Evolutionary conservation across 1,140 invertebrate genomes (phyloP), one percentile per base, ranked within the genome.

Genomic region (Notospermus geniculatus): DNA sequence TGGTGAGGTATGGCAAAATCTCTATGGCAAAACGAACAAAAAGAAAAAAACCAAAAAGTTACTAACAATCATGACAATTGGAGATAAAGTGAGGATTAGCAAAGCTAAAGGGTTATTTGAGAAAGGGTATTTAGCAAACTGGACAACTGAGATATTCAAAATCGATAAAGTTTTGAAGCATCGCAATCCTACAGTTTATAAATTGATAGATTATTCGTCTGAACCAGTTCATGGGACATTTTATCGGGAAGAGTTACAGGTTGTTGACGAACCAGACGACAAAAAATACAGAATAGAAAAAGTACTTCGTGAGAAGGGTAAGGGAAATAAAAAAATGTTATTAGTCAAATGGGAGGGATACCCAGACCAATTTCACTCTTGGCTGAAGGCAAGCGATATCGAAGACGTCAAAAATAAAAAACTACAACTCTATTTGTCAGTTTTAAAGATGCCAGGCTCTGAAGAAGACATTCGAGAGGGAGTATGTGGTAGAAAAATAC

Each of bases 161-260:
- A 27, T 50, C n/a, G 25, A 5, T 19, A n/a, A n/a, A 7, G n/a
- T 19, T 7, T 9, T 50, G n/a, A 50, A 23, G n/a, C 46, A 36
- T 36, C 32, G 46, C 25, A 27, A n/a, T 5, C 46, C 46, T 7
- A 9, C 46, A 9, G 46, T 50, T 23, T 50, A 50, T 27, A 50
- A 5, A 27, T 23, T 50, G 9, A n/a, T 7, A n/a, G 46, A 50
- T n/a, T 50, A 23, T 23, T 4, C 4, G 4, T 5, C 4, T 27
- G 46, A 23, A 50, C 4, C 5, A n/a, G n/a, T 50, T 7, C 19
- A 50, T 7, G 46, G 46, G 9, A 27, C 25, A 27, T 50, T 50
- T 50, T 50, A 50, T n/a, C 19, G 46, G 4, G n/a, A 50, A 19
- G 46, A 50, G 46, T 50, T 50, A n/a, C n/a, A 23, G n/a, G 25